phyloP scores from a whole-genome alignment of 1,140 invertebrate species.

The Physella acuta region DNA sequence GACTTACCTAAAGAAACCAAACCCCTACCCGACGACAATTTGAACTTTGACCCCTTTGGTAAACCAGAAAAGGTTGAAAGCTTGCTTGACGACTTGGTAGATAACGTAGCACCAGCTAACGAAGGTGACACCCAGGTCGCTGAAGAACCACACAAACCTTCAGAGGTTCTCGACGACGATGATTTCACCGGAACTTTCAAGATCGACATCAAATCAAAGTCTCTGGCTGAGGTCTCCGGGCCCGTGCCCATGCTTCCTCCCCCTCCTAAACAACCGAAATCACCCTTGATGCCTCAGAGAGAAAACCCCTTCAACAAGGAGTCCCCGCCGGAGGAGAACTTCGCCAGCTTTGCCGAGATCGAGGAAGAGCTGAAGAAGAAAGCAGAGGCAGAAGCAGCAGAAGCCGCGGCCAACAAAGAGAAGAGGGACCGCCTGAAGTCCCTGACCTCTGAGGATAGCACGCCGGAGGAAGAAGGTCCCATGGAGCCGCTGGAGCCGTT shows the following conservation, averaged over 20 bases:
- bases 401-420: conserved; percentile 23
- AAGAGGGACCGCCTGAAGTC: conserved; percentile 34
- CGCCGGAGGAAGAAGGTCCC: conserved; percentile 90
- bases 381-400: conserved; percentile 33
- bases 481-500: conserved; percentile 91
- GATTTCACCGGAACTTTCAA: conserved; percentile 36
- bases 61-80: conserved; percentile 1
- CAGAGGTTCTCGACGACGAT: conserved; percentile 35
- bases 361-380: conserved; percentile 34
- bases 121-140: not conserved
- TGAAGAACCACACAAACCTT: not conserved
- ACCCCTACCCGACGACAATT: not conserved
- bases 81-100: not conserved
- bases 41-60: conserved; percentile 12
- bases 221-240: conserved; percentile 14
- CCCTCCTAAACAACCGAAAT: conserved; percentile 49
- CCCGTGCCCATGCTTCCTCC: conserved; percentile 40
- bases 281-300: conserved; percentile 64
- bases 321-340: conserved; percentile 56
- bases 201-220: conserved; percentile 42
- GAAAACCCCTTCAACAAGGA: conserved; percentile 82
- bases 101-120: not conserved
- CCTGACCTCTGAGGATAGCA: conserved; percentile 60
- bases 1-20: not conserved
- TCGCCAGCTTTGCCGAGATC: conserved; percentile 52